Conservation (phyloP, 2,113 vertebrate species). For the Gopherus evgoodei region DNA sequence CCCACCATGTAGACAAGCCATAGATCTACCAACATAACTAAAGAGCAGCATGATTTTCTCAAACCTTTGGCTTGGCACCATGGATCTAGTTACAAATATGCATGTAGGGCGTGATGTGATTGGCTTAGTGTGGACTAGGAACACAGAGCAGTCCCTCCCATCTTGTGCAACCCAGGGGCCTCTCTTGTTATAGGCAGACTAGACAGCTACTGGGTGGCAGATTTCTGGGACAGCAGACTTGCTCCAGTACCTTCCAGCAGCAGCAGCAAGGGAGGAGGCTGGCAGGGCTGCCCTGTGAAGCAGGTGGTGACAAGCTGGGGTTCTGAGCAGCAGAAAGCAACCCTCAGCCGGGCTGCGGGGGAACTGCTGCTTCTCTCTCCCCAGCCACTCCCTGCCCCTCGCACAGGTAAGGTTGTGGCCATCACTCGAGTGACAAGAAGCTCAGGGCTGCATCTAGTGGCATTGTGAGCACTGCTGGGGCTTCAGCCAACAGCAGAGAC, state of each 20-base stretch:
- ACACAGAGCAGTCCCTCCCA: not conserved
- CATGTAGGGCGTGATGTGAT: not conserved
- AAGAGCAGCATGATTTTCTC: not conserved
- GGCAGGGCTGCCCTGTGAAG: not conserved
- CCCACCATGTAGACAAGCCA: not conserved
- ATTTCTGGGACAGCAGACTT: not conserved
- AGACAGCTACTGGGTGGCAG: not conserved
- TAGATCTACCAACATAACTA: not conserved
- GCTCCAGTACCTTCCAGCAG: not conserved
- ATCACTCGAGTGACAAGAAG: not conserved
- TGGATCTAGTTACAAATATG: not conserved
- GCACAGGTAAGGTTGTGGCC: not conserved
- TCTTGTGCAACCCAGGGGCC: not conserved
- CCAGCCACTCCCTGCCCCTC: not conserved
- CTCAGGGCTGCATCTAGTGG: not conserved
- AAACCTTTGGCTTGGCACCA: not conserved
- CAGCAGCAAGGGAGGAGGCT: not conserved
- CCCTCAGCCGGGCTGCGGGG: not conserved
- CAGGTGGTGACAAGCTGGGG: not conserved
- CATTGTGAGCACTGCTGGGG: not conserved
- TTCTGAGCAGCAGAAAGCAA: not conserved
- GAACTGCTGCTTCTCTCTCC: not conserved
- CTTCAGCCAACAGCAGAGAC: not conserved
- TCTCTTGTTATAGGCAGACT: not conserved
- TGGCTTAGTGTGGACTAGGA: not conserved